Evolutionary conservation across 2,888 invertebrate genomes (phyloP).

Genomic region (Pandemis corylana): DNA sequence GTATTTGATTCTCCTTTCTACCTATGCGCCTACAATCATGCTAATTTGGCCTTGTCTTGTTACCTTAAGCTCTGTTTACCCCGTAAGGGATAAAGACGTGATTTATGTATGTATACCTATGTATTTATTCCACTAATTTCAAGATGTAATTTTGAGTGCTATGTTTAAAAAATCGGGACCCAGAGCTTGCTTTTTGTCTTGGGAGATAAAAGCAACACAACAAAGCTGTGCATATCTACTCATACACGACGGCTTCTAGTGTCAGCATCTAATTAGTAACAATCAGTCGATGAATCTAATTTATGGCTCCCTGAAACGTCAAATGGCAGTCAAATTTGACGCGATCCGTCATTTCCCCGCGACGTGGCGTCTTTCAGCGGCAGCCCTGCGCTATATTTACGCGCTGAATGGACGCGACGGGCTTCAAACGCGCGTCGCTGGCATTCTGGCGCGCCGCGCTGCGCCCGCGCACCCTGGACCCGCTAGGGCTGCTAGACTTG

Average conservation of each 20-base stretch:
- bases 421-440: constrained; percentile 61
- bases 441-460: constrained; percentile 57
- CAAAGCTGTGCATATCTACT: neutral
- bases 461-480: constrained; percentile 36
- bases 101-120: too few species aligned
- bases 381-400: constrained; percentile 52
- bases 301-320: constrained; percentile 23
- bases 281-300: constrained; percentile 1
- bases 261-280: neutral
- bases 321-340: constrained; percentile 36
- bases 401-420: constrained; percentile 47
- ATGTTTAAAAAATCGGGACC: too few species aligned
- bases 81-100: too few species aligned
- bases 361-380: constrained; percentile 32
- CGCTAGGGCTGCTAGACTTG: neutral
- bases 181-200: neutral
- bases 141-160: too few species aligned
- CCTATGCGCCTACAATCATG: too few species aligned
- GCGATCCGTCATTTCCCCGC: constrained; percentile 35
- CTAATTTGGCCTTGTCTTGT: too few species aligned
- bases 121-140: too few species aligned
- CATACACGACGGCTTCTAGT: neutral
- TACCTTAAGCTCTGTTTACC: too few species aligned
- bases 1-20: too few species aligned
- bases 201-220: neutral